Evolutionary conservation across 2,888 invertebrate genomes (phyloP).

Genomic region (Eurytoma adleriae): DNA sequence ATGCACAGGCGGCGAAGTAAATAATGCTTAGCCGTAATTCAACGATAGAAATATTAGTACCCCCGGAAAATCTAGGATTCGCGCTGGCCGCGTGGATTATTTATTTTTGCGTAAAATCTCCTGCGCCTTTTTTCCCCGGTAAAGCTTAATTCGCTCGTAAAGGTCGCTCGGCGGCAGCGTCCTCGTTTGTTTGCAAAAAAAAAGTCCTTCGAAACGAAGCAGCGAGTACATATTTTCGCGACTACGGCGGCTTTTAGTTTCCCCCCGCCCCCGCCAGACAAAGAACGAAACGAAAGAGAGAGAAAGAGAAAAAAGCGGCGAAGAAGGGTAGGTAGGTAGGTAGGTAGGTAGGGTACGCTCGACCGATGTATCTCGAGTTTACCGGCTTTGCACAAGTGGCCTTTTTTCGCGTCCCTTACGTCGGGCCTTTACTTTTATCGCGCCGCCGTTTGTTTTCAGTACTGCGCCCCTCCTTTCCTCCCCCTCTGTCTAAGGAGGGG

Average conservation of each 20-base stretch:
- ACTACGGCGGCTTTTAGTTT: neutral
- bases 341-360: neutral
- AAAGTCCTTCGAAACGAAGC: conserved; percentile 12
- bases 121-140: neutral
- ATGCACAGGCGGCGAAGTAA: no score
- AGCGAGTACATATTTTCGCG: neutral
- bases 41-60: no score
- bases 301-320: neutral
- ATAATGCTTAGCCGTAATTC: no score
- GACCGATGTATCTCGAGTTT: conserved; percentile 44
- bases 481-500: neutral
- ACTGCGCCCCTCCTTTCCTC: conserved; percentile 1
- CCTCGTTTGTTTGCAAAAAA: conserved; percentile 6
- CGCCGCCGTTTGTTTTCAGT: conserved; percentile 50
- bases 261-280: neutral
- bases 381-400: conserved; percentile 32
- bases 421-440: conserved; percentile 49
- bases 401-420: conserved; percentile 18
- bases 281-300: neutral
- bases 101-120: neutral
- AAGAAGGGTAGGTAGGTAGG: neutral
- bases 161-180: neutral
- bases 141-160: conserved; percentile 5
- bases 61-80: neutral
- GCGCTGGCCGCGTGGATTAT: neutral